Evolutionary conservation across 2,888 invertebrate genomes (phyloP).

Genomic region (Dolichomitus sp.): DNA sequence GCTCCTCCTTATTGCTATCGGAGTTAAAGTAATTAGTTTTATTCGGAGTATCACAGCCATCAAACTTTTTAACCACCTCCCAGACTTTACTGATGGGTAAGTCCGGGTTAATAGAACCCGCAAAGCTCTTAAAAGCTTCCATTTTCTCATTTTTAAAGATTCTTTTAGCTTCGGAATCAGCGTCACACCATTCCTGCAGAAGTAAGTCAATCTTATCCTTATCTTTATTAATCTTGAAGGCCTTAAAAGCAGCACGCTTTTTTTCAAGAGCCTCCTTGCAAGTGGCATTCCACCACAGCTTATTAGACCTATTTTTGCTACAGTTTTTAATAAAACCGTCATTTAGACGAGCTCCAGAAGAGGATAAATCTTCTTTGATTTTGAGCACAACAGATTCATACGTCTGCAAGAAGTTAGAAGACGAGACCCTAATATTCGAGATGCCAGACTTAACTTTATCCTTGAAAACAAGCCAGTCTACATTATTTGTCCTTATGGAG

Average conservation of each 20-base stretch:
- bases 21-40: neutral
- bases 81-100: conserved; percentile 4
- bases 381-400: neutral
- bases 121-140: conserved; percentile 6
- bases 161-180: neutral
- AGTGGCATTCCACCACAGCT: conserved; percentile 12
- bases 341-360: neutral
- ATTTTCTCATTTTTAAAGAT: neutral
- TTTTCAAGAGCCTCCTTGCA: conserved; percentile 9
- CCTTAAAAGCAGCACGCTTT: conserved; percentile 1
- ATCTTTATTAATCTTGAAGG: neutral
- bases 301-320: neutral
- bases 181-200: neutral
- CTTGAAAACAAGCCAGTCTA: neutral
- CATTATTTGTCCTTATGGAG: neutral
- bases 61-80: conserved; percentile 21
- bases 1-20: conserved; percentile 17
- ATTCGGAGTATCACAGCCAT: neutral
- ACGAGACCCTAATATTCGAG: neutral
- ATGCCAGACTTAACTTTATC: neutral
- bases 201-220: neutral
- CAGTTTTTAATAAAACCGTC: neutral
- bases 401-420: neutral
- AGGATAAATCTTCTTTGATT: neutral
- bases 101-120: conserved; percentile 18